Conservation (phyloP, 2,888 invertebrate species). For the Brachyptera putata region DNA sequence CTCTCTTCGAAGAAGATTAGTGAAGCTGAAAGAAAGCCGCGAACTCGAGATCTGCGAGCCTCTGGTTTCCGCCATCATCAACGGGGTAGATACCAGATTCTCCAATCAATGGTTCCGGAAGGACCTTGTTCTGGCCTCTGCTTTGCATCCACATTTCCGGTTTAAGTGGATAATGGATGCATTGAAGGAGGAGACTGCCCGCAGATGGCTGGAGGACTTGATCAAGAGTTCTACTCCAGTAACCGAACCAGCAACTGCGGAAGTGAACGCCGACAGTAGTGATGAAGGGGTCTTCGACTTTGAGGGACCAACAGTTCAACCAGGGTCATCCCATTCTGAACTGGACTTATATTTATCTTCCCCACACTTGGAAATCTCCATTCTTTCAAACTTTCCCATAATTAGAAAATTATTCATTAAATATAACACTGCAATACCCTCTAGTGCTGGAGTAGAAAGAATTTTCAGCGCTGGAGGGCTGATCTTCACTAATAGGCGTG, state of each 20-base stretch:
- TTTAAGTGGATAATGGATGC: no score
- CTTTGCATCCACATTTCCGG: background rate
- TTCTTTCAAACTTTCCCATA: background rate
- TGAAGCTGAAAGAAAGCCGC: background rate
- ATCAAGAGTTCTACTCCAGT: background rate
- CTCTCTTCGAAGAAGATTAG: background rate
- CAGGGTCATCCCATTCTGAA: background rate
- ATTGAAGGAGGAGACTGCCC: no score
- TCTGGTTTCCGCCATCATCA: background rate
- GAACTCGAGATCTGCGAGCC: background rate
- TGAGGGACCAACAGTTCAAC: background rate
- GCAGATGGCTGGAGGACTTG: no score
- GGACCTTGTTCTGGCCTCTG: constrained; percentile 9
- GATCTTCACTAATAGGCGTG: background rate
- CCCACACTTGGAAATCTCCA: background rate
- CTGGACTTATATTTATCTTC: background rate
- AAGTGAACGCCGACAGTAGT: background rate
- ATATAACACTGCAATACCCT: background rate
- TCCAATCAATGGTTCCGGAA: background rate
- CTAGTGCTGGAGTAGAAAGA: background rate
- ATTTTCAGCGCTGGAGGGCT: background rate
- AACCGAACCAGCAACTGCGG: background rate
- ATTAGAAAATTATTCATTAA: no score
- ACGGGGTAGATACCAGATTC: background rate
- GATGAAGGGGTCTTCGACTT: background rate